A percentile compares a stretch with the other conserved stretches of the same genome.
These are phyloP conservation scores for Scomberomorus guttatus DNA, from an alignment of 2,797 vertebrate genomes.

Conservation along the genomic window DNA sequence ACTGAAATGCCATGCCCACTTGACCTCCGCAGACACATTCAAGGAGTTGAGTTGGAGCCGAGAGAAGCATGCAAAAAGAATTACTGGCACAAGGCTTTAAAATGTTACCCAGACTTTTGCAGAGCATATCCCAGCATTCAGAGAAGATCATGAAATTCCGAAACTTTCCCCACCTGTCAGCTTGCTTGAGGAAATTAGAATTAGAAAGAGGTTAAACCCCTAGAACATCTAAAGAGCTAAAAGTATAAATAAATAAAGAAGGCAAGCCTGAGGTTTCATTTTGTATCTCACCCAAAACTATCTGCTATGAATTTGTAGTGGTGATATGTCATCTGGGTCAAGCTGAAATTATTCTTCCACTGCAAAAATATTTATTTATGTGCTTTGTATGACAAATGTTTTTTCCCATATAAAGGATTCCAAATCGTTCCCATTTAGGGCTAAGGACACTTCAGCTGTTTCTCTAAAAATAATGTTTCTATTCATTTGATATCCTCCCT, in stretches of 20 bases:
- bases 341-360: constrained; percentile 9
- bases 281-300: constrained; percentile 8
- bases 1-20: constrained; percentile 46
- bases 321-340: constrained; percentile 11
- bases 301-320: constrained; percentile 26
- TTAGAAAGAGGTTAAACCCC: constrained; percentile 48
- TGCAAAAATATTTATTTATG: constrained; percentile 21
- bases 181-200: constrained; percentile 40
- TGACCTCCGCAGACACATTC: constrained; percentile 52
- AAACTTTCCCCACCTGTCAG: constrained; percentile 18
- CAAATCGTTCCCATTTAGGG: not conserved
- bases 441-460: not conserved
- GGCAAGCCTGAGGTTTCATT: constrained; percentile 24
- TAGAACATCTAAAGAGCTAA: constrained; percentile 38
- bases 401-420: not conserved
- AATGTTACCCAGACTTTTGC: constrained; percentile 18
- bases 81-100: constrained; percentile 41
- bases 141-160: constrained; percentile 27
- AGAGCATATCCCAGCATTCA: constrained; percentile 20
- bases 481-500: constrained; percentile 25
- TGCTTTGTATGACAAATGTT: constrained; percentile 14
- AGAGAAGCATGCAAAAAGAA: constrained; percentile 41
- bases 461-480: not conserved
- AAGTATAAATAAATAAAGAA: constrained; percentile 36
- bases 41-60: constrained; percentile 44